Conservation (phyloP, 2,888 invertebrate genomes). For the Meta bourneti region DNA sequence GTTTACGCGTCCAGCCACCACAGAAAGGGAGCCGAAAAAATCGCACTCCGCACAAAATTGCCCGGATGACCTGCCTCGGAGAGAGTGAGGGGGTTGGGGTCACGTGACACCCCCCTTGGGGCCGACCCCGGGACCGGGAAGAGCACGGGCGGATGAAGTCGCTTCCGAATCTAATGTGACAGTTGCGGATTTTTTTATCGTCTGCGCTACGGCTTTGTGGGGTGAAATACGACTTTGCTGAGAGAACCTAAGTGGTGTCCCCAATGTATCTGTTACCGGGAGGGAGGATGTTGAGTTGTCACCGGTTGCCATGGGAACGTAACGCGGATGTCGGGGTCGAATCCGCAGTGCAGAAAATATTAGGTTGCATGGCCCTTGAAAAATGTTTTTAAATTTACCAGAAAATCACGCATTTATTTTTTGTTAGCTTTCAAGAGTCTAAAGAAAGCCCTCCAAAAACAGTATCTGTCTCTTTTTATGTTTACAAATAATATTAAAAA, state of each 20-base stretch:
- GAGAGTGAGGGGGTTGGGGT: slow-evolving; percentile 8
- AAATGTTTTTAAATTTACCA: too few relatives aligned
- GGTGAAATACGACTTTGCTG: slow-evolving; percentile 32
- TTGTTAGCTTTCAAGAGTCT: too few relatives aligned
- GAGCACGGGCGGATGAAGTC: slow-evolving; percentile 52
- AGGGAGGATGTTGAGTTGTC: background rate
- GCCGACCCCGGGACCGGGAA: background rate
- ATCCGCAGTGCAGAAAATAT: background rate
- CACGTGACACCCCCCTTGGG: slow-evolving; percentile 25
- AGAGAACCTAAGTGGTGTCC: background rate
- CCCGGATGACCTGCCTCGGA: slow-evolving; percentile 27
- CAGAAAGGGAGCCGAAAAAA: background rate
- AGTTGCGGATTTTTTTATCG: slow-evolving; percentile 52
- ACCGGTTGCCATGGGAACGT: background rate
- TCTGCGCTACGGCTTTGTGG: background rate
- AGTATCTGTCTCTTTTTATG: too few relatives aligned
- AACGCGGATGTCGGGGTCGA: background rate
- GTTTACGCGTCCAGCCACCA: slow-evolving; percentile 2
- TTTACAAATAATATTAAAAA: too few relatives aligned
- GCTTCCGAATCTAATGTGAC: slow-evolving; percentile 61
- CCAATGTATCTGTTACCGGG: too few relatives aligned
- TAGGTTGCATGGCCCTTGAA: too few relatives aligned
- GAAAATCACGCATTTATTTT: too few relatives aligned
- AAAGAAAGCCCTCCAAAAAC: too few relatives aligned
- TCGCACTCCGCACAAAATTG: slow-evolving; percentile 18